Evolutionary conservation across 2,797 vertebrate species (phyloP), one percentile per base, ranked within the genome.

Genomic region (Lateolabrax maculatus): DNA sequence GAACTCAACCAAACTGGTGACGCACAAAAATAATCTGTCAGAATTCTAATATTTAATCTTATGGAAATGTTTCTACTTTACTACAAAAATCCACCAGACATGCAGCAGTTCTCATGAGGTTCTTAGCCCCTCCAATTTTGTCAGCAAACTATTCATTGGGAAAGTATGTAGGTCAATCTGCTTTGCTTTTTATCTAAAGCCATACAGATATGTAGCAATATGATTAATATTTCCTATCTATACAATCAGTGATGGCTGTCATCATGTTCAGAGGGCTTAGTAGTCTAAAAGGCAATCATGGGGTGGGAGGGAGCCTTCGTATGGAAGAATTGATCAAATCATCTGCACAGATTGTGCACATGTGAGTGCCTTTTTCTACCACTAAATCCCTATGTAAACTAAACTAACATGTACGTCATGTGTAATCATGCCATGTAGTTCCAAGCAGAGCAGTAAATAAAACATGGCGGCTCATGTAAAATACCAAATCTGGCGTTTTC

Each of bases 101-200:
- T 79, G 61, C 73, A 55, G 53, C 52, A 3, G 46, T 65, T 88
- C 85, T 85, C 76, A 37, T 55, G 79, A 83, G 81, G 73, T 79
- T 86, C 79, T 84, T 78, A 84, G 77, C 72, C 74, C n/a, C 15
- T 79, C 80, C 6, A 71, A 87, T 90, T 89, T 86, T 89, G 90
- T 87, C 80, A 77, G 82, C 9, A 13, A 88, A 89, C 72, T 71
- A 60, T 87, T 87, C 83, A 83, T 52, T 80, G 79, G 77, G 34
- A 69, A 88, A 91, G 72, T 91, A 93, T 94, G 80, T 92, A 93
- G 94, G 93, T 94, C 93, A 94, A 90, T 91, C 90, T 91, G 89
- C 91, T 94, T 91, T 88, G 62, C 84, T 81, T 71, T 90, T 89
- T 83, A 90, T 92, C 84, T 89, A 71, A 81, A 89, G 83, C 87